Base-by-base conservation (phyloP, 2,888 invertebrate species). In the Argyra leucocephala region DNA sequence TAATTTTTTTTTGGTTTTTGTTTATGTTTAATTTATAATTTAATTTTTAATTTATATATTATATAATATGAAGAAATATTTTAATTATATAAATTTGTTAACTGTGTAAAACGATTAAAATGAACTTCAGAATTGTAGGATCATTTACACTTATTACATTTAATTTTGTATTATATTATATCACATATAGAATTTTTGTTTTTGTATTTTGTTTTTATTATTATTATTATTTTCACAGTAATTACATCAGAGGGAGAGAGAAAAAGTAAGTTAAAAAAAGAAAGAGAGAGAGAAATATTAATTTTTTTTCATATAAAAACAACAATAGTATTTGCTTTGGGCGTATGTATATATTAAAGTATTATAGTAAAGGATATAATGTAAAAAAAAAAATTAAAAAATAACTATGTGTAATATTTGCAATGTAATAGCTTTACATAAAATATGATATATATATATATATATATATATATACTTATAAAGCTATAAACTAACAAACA, bases 261-360 rank as follows among this genome's bases (percentile, higher is more conserved):
- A 48, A n/a, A 48, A 48, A 12, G 15, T 18, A 12, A 12, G n/a
- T 5, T 48, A 48, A 48, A 48, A 15, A n/a, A 48, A 48, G n/a
- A 18, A 18, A 48, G 48, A 48, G 48, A 48, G 48, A 48, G 15
- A 48, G 48, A 48, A n/a, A 31, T 2, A 48, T 18, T n/a, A 48
- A 48, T 48, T 48, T 48, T 48, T 48, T 18, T 48, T 48, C 5
- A 5, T 5, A 48, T 48, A 48, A 48, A 48, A 48, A 48, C 48
- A 48, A 48, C 48, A 48, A 48, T 48, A 48, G 48, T 48, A 48
- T 48, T 48, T 48, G 48, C 48, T 18, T 48, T 48, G 48, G 48
- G 48, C 48, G 48, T 48, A 18, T 48, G 48, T 48, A 48, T 48
- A 48, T 48, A 48, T 48, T 48, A 48, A 48, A 48, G 48, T n/a